Base-by-base conservation (phyloP, 2,888 invertebrate genomes). In the Netelia fuscicornis region DNA sequence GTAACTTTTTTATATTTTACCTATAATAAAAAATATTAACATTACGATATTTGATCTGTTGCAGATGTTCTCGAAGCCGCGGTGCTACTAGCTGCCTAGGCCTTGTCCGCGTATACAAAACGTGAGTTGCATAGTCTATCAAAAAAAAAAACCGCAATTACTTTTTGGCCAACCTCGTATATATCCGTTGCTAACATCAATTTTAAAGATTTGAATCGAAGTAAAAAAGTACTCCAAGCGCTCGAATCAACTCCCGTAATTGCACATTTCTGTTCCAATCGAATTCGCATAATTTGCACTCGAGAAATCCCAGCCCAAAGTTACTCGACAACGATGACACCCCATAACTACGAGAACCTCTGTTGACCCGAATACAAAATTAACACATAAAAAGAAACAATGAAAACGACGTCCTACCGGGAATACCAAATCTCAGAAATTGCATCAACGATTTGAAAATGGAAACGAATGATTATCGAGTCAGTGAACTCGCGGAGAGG, bases 41-140 rank as follows among this genome's bases (percentile, higher is more conserved):
- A 17, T 44, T 23, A 11, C n/a, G 58, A 52, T 44, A 72, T 74
- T 80, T 75, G 79, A 87, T 90, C 74, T 91, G 88, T 93, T 93
- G 76, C 92, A 93, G 93, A 93, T 93, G 93, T 89, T 91, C 87
- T 90, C 89, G 85, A 90, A 89, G 91, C 86, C 84, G 89, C 85
- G 84, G 83, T 86, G 89, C 87, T 91, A 90, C 88, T 85, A 85
- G 82, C 82, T 84, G 52, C 68, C 90, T 88, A 90, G 89, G 85
- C 89, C 87, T 89, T 89, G 90, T 92, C 90, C 52, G 91, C 90
- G 85, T 89, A 89, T 92, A 91, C 86, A 89, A 90, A 83, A 90
- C 76, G 92, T 92, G 86, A 92, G 92, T 92, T 79, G 60, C 67
- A 67, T 48, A 13, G 48, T 8, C 48, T 13, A 13, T 37, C 6